phyloP scores from a whole-genome alignment of 2,797 vertebrate genomes.

The Takifugu ocellatus region DNA sequence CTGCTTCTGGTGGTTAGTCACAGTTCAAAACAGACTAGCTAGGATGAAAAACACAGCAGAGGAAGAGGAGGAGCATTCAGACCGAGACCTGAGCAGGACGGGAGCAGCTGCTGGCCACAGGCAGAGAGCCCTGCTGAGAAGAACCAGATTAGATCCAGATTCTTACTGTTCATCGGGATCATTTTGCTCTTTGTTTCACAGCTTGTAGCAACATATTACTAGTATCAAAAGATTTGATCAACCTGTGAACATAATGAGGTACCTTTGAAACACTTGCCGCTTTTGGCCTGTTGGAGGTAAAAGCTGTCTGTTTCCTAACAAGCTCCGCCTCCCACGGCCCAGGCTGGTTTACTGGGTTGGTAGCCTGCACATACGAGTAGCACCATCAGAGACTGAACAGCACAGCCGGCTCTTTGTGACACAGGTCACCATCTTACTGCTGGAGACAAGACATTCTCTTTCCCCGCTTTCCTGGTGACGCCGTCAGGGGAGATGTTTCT shows the following conservation, averaged over 20 bases:
- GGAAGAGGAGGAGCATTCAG: conserved; percentile 11
- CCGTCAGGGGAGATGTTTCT: conserved; percentile 60
- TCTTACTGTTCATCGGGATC: no score
- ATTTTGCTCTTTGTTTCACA: no score
- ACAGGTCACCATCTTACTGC: conserved; percentile 62
- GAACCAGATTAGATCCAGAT: not conserved
- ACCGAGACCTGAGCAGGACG: conserved; percentile 43
- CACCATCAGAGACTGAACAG: not conserved
- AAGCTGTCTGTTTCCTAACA: conserved; percentile 53
- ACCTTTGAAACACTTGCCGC: no score
- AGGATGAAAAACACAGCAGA: not conserved
- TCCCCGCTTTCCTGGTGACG: conserved; percentile 61
- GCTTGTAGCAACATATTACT: no score
- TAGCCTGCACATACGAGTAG: conserved; percentile 29
- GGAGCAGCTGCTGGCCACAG: conserved; percentile 39
- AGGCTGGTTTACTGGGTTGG: conserved; percentile 27
- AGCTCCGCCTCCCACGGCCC: conserved; percentile 46
- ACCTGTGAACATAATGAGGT: no score
- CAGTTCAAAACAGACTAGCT: conserved; percentile 23
- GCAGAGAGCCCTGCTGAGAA: conserved; percentile 45
- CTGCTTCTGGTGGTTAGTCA: conserved; percentile 23
- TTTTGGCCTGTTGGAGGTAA: conserved; percentile 22
- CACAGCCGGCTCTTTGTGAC: not conserved
- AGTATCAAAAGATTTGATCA: no score
- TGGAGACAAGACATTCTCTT: conserved; percentile 79